These are phyloP conservation scores for Drosophila dunni DNA, from an alignment of 1,140 invertebrate species.

Conservation along the genomic window DNA sequence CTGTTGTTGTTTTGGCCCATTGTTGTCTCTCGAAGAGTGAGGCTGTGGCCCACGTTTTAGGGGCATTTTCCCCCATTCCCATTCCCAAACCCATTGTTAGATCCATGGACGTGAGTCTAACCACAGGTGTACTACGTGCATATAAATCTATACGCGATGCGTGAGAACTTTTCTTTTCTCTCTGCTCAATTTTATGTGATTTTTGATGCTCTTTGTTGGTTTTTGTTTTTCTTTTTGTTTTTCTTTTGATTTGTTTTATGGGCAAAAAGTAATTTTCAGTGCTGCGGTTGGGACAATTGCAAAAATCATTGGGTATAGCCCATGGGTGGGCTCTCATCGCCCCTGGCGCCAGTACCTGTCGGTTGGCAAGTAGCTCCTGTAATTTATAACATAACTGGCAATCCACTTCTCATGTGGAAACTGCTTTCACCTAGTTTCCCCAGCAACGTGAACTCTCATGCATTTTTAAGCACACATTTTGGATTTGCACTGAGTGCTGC, in stretches of 20 bases:
- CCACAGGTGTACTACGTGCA: slow-evolving; percentile 62
- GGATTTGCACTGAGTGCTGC: slow-evolving; percentile 52
- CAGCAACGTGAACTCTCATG: slow-evolving; percentile 63
- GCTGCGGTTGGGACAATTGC: slow-evolving; percentile 59
- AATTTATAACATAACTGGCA: slow-evolving; percentile 70
- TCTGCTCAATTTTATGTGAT: slow-evolving; percentile 61
- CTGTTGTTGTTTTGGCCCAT: slow-evolving; percentile 46
- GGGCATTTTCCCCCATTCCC: slow-evolving; percentile 9
- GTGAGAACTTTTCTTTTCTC: slow-evolving; percentile 64
- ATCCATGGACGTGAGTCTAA: slow-evolving; percentile 57
- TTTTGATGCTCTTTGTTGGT: slow-evolving; percentile 54
- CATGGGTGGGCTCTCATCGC: slow-evolving; percentile 45
- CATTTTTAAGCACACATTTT: slow-evolving; percentile 71
- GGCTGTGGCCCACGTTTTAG: slow-evolving; percentile 44
- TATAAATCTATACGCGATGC: slow-evolving; percentile 53
- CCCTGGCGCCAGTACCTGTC: slow-evolving; percentile 58
- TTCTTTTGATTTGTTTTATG: slow-evolving; percentile 14
- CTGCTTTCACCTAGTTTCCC: slow-evolving; percentile 70
- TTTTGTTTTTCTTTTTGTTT: slow-evolving; percentile 23
- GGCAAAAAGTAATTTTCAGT: slow-evolving; percentile 42
- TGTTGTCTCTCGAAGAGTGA: slow-evolving; percentile 41
- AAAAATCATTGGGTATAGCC: slow-evolving; percentile 46
- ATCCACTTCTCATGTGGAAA: slow-evolving; percentile 36
- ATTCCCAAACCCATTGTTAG: slow-evolving; percentile 41
- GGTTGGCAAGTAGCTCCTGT: slow-evolving; percentile 3